These are phyloP conservation scores for Colistium nudipinnis DNA, from an alignment of 2,113 vertebrate genomes.

Conservation along the genomic window DNA sequence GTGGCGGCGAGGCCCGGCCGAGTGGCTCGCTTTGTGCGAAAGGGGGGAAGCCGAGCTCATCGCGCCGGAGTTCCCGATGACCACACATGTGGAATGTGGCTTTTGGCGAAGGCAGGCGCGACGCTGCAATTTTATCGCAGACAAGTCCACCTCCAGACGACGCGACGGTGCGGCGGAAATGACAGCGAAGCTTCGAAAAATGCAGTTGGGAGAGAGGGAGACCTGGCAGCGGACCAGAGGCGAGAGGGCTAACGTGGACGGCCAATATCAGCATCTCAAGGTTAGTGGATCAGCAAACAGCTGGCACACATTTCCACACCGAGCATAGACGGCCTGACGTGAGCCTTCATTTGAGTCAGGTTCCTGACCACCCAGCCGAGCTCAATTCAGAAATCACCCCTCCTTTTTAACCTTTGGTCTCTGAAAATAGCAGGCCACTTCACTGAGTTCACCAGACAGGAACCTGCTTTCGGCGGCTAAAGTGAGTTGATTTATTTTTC, in stretches of 20 bases:
- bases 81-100: constrained; percentile 69
- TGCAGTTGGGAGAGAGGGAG: not conserved
- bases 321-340: not conserved
- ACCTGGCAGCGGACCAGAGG: not conserved
- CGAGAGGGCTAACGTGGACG: not conserved
- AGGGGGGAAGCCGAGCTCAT: constrained; percentile 18
- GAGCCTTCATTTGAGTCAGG: not conserved
- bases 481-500: not conserved
- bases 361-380: not conserved
- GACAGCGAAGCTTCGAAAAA: not conserved
- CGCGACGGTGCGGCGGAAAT: not conserved
- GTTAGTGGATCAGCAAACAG: not conserved
- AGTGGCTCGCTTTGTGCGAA: constrained; percentile 47
- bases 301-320: not conserved
- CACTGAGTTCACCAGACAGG: not conserved
- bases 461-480: not conserved
- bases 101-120: constrained; percentile 22
- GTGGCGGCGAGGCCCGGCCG: constrained; percentile 18
- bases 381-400: not conserved
- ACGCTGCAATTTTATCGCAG: not conserved
- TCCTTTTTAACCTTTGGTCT: not conserved
- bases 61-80: constrained; percentile 14
- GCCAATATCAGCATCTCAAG: not conserved
- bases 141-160: constrained; percentile 13
- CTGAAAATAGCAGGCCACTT: not conserved